phyloP scores from a whole-genome alignment of 1,140 invertebrate species.

The Lutraria rhynchaena region DNA sequence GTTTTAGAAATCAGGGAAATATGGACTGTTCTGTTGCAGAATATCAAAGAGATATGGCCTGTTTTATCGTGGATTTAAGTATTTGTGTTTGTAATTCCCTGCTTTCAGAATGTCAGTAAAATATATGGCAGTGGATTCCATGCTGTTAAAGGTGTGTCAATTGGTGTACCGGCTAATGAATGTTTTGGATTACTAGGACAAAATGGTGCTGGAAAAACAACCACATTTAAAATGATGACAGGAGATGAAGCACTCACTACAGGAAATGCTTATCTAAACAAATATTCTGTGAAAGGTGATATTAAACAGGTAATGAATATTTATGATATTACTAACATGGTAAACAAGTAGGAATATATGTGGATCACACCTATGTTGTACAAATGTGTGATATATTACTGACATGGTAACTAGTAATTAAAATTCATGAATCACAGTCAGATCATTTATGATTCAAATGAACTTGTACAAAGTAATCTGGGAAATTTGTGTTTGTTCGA shows the following conservation, averaged over 20 bases:
- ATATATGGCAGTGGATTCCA: constrained; percentile 76
- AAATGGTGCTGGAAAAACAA: constrained; percentile 95
- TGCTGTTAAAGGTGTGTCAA: constrained; percentile 85
- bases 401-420: too few relatives aligned
- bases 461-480: too few relatives aligned
- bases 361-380: too few relatives aligned
- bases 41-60: background rate
- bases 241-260: constrained; percentile 83
- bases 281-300: constrained; percentile 67
- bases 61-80: background rate
- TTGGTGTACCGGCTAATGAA: constrained; percentile 84
- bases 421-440: too few relatives aligned
- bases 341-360: too few relatives aligned
- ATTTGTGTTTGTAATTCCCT: background rate
- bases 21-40: background rate
- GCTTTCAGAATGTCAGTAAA: constrained; percentile 55
- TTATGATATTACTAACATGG: too few relatives aligned
- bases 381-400: too few relatives aligned
- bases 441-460: too few relatives aligned
- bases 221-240: constrained; percentile 91
- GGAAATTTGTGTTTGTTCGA: too few relatives aligned
- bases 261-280: constrained; percentile 79
- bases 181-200: constrained; percentile 95
- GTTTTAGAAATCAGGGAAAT: background rate
- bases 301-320: constrained; percentile 57